Percentiles rank a stretch among this genome's conserved stretches.
Conservation (phyloP, 2,888 invertebrate species). For the Nomada fucata region DNA sequence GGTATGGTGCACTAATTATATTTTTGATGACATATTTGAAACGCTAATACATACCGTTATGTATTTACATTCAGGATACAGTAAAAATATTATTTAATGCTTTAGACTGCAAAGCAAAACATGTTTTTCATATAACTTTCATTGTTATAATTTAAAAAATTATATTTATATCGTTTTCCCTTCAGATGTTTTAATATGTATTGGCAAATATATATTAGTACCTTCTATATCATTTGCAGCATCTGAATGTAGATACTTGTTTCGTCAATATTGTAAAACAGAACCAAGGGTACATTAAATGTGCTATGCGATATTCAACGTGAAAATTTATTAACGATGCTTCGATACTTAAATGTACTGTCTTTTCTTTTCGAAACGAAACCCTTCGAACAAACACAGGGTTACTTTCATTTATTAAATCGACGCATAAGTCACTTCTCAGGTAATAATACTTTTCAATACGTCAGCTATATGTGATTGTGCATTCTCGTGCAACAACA, state of each 20-base stretch:
- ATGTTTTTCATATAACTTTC: conserved; percentile 18
- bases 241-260: conserved; percentile 52
- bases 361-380: conserved; percentile 27
- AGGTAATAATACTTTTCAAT: too few relatives aligned
- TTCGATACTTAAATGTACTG: conserved; percentile 52
- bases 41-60: conserved; percentile 38
- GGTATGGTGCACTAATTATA: conserved; percentile 40
- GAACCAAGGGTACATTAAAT: conserved; percentile 30
- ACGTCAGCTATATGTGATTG: conserved; percentile 47
- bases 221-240: conserved; percentile 16
- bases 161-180: conserved; percentile 8
- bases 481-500: conserved; percentile 5
- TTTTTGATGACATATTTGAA: conserved; percentile 36
- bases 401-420: conserved; percentile 9
- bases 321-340: conserved; percentile 43
- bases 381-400: conserved; percentile 31
- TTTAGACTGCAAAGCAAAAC: conserved; percentile 29
- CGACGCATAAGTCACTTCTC: too few relatives aligned
- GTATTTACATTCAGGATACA: conserved; percentile 50
- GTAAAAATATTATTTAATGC: conserved; percentile 26
- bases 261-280: conserved; percentile 31
- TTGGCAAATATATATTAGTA: background rate
- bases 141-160: conserved; percentile 5
- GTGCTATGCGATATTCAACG: conserved; percentile 11
- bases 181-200: background rate